Conservation (phyloP, 1,140 invertebrate genomes). For the Sitobion miscanthi region DNA sequence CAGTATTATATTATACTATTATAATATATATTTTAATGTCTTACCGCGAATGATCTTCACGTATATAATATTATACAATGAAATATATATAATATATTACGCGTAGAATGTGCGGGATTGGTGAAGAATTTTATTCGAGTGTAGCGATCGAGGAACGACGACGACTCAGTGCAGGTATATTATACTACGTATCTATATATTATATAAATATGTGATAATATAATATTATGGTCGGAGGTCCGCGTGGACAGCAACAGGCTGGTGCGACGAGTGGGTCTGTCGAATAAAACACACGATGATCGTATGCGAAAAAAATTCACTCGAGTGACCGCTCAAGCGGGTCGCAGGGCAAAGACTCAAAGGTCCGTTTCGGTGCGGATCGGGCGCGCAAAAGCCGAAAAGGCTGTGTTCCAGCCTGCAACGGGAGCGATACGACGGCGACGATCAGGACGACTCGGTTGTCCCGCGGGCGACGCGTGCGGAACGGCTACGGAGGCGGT, state of each 20-base stretch:
- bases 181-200: not conserved
- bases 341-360: not conserved
- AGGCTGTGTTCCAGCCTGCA: not conserved
- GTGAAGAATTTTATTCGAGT: not conserved
- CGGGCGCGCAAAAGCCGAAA: not conserved
- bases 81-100: not conserved
- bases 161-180: not conserved
- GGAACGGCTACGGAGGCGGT: constrained; percentile 30
- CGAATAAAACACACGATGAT: not conserved
- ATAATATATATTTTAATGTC: not conserved
- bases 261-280: not conserved
- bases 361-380: not conserved
- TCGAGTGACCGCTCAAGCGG: not conserved
- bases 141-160: not conserved
- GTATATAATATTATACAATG: not conserved
- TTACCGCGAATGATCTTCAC: not conserved
- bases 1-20: not conserved
- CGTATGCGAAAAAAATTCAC: not conserved
- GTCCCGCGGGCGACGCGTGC: constrained; percentile 21
- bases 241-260: not conserved
- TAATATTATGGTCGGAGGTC: not conserved
- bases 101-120: not conserved
- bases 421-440: not conserved
- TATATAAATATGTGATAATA: not conserved
- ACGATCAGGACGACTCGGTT: not conserved